These are phyloP conservation scores for Esox lucius DNA, from an alignment of 2,797 vertebrate genomes.

Conservation along the genomic window DNA sequence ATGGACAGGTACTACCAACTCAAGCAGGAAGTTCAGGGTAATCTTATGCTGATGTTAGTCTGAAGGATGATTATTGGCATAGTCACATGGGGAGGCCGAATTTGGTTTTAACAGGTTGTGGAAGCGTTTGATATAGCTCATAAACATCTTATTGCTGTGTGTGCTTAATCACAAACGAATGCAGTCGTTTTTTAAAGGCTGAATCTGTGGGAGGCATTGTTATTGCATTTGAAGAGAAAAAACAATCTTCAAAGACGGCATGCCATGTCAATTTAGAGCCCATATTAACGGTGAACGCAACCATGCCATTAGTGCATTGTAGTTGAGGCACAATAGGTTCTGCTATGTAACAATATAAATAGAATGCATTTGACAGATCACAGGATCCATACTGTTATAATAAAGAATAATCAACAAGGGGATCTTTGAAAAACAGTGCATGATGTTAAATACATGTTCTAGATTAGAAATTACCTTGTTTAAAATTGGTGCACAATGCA, in stretches of 20 bases:
- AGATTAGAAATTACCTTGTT: too few relatives aligned
- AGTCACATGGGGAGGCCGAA: neutral
- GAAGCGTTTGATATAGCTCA: constrained; percentile 18
- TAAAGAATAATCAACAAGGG: too few relatives aligned
- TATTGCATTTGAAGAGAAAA: neutral
- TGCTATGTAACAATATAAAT: neutral
- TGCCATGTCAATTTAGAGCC: constrained; percentile 11
- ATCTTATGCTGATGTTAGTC: neutral
- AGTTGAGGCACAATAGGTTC: too few relatives aligned
- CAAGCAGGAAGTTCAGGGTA: neutral
- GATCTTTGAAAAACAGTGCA: too few relatives aligned
- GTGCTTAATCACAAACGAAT: constrained; percentile 24
- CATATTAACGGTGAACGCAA: constrained; percentile 1
- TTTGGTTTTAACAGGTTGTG: constrained; percentile 17
- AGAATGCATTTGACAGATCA: neutral
- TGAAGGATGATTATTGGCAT: neutral
- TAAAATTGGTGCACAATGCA: too few relatives aligned
- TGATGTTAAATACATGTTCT: too few relatives aligned
- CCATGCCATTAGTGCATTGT: neutral
- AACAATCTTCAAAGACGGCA: constrained; percentile 15
- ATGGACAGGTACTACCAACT: too few relatives aligned
- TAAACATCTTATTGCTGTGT: constrained; percentile 7
- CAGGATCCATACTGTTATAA: neutral
- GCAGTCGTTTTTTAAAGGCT: constrained; percentile 6
- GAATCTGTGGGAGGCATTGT: neutral